Evolutionary conservation across 2,888 invertebrate species (phyloP).

Genomic region (Lumbricus terrestris): DNA sequence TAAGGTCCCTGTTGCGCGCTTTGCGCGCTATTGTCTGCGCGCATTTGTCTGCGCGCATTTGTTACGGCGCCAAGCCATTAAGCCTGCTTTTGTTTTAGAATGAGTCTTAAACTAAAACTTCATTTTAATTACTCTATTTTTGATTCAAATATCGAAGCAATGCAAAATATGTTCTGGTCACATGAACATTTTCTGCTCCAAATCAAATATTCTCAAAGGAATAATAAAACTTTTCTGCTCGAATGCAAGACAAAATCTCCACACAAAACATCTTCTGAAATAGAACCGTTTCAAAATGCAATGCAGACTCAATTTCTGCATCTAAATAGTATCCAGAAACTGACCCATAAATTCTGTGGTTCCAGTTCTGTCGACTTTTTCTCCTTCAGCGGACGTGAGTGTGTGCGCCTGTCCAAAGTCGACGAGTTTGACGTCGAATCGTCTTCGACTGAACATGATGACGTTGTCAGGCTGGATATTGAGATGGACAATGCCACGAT

Average conservation of each 20-base stretch:
- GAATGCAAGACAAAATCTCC: background rate
- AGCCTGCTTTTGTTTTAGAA: too few species aligned
- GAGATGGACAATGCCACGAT: constrained; percentile 70
- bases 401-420: constrained; percentile 83
- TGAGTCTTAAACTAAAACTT: too few species aligned
- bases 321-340: background rate
- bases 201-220: background rate
- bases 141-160: background rate
- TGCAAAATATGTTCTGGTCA: background rate
- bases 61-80: too few species aligned
- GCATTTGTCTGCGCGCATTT: too few species aligned
- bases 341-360: constrained; percentile 54
- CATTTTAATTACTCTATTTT: too few species aligned
- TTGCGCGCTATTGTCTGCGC: too few species aligned
- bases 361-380: constrained; percentile 43
- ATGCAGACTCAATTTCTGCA: background rate
- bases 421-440: constrained; percentile 73
- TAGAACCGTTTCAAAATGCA: background rate
- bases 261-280: background rate
- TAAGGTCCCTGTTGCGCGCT: too few species aligned
- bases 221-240: too few species aligned
- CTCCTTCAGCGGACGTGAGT: constrained; percentile 45
- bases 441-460: constrained; percentile 74
- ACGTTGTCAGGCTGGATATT: constrained; percentile 84
- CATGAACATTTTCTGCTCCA: background rate